phyloP scores from a whole-genome alignment of 1,140 invertebrate species.

The Luehdorfia chinensis region DNA sequence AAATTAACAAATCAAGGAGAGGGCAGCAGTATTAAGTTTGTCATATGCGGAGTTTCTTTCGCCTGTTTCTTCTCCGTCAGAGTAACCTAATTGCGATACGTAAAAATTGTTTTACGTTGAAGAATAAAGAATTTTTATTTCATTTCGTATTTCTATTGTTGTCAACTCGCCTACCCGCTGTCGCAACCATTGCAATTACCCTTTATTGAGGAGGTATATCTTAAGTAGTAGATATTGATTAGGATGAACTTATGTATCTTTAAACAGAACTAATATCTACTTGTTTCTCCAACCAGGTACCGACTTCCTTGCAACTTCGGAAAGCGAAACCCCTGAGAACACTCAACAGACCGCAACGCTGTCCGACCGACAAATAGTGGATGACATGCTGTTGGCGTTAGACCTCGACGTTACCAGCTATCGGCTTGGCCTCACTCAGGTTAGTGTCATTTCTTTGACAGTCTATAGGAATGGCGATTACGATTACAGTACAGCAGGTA shows the following conservation, averaged over 20 bases:
- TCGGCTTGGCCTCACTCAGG: conserved; percentile 94
- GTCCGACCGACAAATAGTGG: conserved; percentile 75
- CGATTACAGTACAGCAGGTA: no score
- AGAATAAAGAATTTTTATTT: no score
- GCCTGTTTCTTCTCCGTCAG: no score
- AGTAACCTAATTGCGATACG: no score
- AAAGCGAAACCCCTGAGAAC: conserved; percentile 54
- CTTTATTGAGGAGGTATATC: neutral
- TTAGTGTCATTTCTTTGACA: conserved; percentile 68
- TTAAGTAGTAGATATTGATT: no score
- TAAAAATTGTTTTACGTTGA: no score
- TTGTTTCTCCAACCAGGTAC: conserved; percentile 75
- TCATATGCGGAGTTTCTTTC: no score
- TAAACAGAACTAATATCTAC: neutral
- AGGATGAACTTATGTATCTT: neutral
- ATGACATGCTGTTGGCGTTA: conserved; percentile 89
- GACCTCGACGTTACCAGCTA: conserved; percentile 93
- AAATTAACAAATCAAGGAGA: no score
- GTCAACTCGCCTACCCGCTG: neutral
- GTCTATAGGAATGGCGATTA: neutral
- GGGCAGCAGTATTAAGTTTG: no score
- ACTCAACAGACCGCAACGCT: conserved; percentile 39
- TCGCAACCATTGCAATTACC: neutral
- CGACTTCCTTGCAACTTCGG: conserved; percentile 82
- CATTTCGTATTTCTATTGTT: no score